phyloP scores from a whole-genome alignment of 2,888 invertebrate species.

The Mantis religiosa region DNA sequence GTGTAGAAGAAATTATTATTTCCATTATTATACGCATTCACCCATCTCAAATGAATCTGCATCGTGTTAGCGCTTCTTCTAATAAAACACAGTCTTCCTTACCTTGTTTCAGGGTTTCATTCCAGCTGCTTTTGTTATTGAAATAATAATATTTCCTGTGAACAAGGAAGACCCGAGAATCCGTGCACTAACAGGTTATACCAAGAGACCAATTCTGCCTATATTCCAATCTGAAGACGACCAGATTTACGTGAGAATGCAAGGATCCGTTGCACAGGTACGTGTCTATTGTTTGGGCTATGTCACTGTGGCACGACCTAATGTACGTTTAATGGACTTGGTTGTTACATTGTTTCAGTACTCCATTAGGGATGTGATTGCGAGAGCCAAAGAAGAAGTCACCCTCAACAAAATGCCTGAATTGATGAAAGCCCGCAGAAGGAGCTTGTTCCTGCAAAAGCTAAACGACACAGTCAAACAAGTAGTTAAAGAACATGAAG shows the following conservation, averaged over 20 bases:
- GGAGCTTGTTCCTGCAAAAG: background rate
- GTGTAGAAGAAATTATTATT: too few species aligned
- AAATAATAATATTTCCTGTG: conserved; percentile 23
- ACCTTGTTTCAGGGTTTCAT: conserved; percentile 20
- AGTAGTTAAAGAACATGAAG: background rate
- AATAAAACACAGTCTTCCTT: too few species aligned
- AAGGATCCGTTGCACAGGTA: conserved; percentile 20
- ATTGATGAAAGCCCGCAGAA: conserved; percentile 7
- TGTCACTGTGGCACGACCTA: too few species aligned
- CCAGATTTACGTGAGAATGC: conserved; percentile 23
- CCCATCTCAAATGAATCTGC: too few species aligned
- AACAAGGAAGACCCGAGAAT: conserved; percentile 15
- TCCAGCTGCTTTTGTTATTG: conserved; percentile 26
- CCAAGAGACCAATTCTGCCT: conserved; percentile 1
- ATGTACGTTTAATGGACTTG: too few species aligned
- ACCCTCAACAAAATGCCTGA: background rate
- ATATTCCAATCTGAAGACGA: conserved; percentile 25
- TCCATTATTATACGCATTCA: too few species aligned
- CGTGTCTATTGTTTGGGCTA: too few species aligned
- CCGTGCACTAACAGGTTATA: background rate
- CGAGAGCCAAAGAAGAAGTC: conserved; percentile 21
- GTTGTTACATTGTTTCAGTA: background rate
- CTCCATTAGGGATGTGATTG: conserved; percentile 16
- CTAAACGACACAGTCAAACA: background rate
- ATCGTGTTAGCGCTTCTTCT: too few species aligned